phyloP scores from a whole-genome alignment of 2,888 invertebrate species.

The Busseola fusca region DNA sequence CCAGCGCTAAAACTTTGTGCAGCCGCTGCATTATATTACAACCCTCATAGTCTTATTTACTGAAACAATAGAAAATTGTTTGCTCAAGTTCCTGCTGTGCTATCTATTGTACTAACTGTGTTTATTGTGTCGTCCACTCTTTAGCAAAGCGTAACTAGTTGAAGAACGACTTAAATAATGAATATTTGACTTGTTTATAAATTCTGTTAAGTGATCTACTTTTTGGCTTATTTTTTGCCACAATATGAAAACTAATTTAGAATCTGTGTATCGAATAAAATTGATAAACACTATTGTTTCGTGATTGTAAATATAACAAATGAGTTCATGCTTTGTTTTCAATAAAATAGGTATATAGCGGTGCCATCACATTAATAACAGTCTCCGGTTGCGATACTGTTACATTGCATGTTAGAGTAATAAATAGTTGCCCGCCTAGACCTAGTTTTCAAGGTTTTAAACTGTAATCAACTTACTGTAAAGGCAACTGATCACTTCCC shows the following conservation, averaged over 20 bases:
- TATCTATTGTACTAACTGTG: slow-evolving; percentile 37
- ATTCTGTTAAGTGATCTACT: neutral
- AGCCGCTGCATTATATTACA: slow-evolving; percentile 89
- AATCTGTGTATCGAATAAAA: slow-evolving; percentile 2
- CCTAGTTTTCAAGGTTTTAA: slow-evolving; percentile 67
- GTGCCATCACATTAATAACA: slow-evolving; percentile 41
- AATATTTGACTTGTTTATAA: slow-evolving; percentile 19
- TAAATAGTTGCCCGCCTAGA: slow-evolving; percentile 67
- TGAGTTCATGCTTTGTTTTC: slow-evolving; percentile 42
- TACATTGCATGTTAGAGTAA: slow-evolving; percentile 60
- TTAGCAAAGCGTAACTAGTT: slow-evolving; percentile 16
- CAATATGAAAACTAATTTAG: neutral
- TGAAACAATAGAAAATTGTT: slow-evolving; percentile 80
- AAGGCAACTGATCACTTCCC: slow-evolving; percentile 53
- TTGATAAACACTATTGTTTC: slow-evolving; percentile 38
- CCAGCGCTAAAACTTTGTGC: slow-evolving; percentile 87
- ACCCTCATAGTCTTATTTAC: slow-evolving; percentile 88
- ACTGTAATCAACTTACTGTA: slow-evolving; percentile 44
- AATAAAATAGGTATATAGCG: slow-evolving; percentile 42
- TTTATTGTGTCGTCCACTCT: slow-evolving; percentile 24
- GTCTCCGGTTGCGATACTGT: slow-evolving; percentile 54
- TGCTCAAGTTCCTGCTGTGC: slow-evolving; percentile 45
- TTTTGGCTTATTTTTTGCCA: slow-evolving; percentile 11
- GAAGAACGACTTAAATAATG: slow-evolving; percentile 9
- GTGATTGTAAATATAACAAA: slow-evolving; percentile 18